These are phyloP conservation scores for Allygus modestus DNA, from an alignment of 2,888 invertebrate species.

Conservation along the genomic window DNA sequence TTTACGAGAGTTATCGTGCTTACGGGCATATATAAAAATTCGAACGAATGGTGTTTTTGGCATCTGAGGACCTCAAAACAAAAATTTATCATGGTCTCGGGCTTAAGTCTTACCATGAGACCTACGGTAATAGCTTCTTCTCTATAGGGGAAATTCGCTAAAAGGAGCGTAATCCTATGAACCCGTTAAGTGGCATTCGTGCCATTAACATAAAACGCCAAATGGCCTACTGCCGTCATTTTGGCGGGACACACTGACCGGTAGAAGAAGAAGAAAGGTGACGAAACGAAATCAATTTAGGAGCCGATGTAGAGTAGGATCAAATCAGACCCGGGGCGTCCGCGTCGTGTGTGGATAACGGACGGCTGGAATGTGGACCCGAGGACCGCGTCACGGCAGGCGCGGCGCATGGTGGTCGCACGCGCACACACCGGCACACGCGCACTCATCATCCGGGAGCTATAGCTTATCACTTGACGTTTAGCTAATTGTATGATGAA, in stretches of 20 bases:
- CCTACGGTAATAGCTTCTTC: no score
- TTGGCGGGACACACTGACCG: neutral
- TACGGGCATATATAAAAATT: no score
- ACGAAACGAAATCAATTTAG: neutral
- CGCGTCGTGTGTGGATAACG: neutral
- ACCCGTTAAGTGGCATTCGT: no score
- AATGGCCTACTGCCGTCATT: no score
- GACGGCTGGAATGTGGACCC: neutral
- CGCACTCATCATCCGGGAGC: neutral
- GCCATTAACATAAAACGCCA: no score
- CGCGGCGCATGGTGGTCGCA: neutral
- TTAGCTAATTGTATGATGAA: neutral
- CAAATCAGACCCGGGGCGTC: neutral
- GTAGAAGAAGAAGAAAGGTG: neutral
- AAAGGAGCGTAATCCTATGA: no score
- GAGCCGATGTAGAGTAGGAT: neutral
- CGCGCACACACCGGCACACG: neutral
- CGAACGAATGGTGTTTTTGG: no score
- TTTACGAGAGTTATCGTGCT: no score
- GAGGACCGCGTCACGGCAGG: neutral
- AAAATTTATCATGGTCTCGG: no score
- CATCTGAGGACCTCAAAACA: no score
- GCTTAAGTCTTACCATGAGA: no score
- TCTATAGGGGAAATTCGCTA: no score
- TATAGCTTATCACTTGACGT: neutral